Evolutionary conservation across 1,140 invertebrate genomes (phyloP), one percentile per base, ranked within the genome.

Genomic region (Pinna nobilis): DNA sequence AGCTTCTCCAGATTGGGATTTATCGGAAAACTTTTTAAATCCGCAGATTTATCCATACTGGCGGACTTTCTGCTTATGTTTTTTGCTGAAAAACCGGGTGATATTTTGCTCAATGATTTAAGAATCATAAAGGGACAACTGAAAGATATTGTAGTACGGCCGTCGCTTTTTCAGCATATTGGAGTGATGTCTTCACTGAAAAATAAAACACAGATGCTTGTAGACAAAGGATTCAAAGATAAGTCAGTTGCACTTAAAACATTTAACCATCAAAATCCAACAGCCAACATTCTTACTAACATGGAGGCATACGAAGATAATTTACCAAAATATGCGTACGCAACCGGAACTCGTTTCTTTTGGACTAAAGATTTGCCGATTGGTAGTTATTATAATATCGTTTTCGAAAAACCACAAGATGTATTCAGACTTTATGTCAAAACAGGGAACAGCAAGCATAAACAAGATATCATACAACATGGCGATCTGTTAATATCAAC

Each of bases 81-180:
- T 89, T 94, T 96, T 88, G 95, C 95, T 83, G 95, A 97, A 82
- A 96, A 97, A 90, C 97, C 97, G 0, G 95, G 97, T 0, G 96
- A 98, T 87, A 97, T 74, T 6, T 64, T 82, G 18, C 57, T 82
- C 20, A 68, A 67, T 37, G 68, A 81, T 30, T 37, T 81, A 11
- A 74, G 65, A 23, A 15, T 28, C 39, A 76, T 77, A 1, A 79
- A 69, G 32, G 66, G 53, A 23, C 75, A 77, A 25, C 35, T 30
- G 13, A 70, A 59, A 50, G 70, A 70, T 11, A 67, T 74, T n/a
- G 55, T 18, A 35, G 61, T 13, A 35, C 61, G 49, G 49, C 70
- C 61, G 11, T 64, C 76, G 13, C 39, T 80, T 28, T 80, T 80
- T 65, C 76, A 80, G 33, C 79, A 80, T 57, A 57, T 50, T 18